A percentile compares a stretch with the other conserved stretches of the same genome.
phyloP scores from a whole-genome alignment of 1,140 invertebrate species.

The Onthophagus taurus region DNA sequence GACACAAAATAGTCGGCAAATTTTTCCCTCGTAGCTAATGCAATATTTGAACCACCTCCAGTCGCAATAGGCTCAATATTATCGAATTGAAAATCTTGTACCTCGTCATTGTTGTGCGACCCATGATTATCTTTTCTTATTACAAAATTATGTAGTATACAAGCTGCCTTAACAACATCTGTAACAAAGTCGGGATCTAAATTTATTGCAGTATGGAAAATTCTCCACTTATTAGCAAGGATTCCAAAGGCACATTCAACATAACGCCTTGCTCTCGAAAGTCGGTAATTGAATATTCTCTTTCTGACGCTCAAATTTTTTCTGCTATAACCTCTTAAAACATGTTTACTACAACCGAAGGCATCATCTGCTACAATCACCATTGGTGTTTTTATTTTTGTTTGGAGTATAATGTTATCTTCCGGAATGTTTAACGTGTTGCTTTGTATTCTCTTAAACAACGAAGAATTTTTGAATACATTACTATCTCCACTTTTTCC shows the following conservation, averaged over 20 bases:
- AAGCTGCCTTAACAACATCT: constrained; percentile 24
- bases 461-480: constrained; percentile 24
- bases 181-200: constrained; percentile 24
- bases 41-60: too few relatives aligned
- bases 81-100: too few relatives aligned
- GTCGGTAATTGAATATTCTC: constrained; percentile 40
- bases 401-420: constrained; percentile 1
- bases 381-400: background rate
- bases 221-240: constrained; percentile 35
- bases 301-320: constrained; percentile 26
- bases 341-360: constrained; percentile 34
- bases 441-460: background rate
- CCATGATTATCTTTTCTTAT: constrained; percentile 15
- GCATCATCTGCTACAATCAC: constrained; percentile 38
- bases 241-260: constrained; percentile 42
- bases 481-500: constrained; percentile 35
- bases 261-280: constrained; percentile 32
- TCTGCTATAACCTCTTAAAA: constrained; percentile 37
- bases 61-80: too few relatives aligned
- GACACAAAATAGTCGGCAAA: too few relatives aligned
- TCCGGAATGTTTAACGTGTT: background rate
- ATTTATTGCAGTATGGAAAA: constrained; percentile 32
- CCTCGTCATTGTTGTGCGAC: too few relatives aligned
- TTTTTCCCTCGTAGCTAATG: too few relatives aligned
- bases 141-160: constrained; percentile 27